phyloP scores from a whole-genome alignment of 2,888 invertebrate genomes.

The Pachydiplax longipennis region DNA sequence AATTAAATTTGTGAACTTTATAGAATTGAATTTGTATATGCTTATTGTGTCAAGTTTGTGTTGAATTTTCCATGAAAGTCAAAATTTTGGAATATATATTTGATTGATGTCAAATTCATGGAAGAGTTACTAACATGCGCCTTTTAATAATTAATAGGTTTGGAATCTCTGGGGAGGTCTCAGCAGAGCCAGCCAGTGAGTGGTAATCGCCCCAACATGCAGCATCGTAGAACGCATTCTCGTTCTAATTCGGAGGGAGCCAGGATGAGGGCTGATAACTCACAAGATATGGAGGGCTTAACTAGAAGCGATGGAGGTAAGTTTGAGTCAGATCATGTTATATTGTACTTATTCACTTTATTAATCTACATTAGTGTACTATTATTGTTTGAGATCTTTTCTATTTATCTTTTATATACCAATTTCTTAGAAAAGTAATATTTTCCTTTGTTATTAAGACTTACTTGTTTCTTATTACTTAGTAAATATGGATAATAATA shows the following conservation, averaged over 20 bases:
- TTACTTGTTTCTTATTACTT: too few relatives aligned
- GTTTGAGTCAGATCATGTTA: background rate
- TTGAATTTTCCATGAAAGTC: too few relatives aligned
- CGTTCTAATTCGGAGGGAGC: slow-evolving; percentile 60
- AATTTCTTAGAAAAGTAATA: too few relatives aligned
- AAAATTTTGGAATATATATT: too few relatives aligned
- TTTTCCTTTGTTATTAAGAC: too few relatives aligned
- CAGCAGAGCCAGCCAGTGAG: slow-evolving; percentile 1
- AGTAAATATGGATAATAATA: too few relatives aligned
- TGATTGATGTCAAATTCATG: too few relatives aligned
- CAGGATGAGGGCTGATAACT: slow-evolving; percentile 58
- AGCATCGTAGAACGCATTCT: slow-evolving; percentile 57
- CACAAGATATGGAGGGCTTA: slow-evolving; percentile 53
- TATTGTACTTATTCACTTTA: background rate
- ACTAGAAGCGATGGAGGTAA: slow-evolving; percentile 50
- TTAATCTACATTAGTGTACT: background rate
- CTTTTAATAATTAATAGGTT: background rate
- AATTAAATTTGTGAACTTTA: too few relatives aligned
- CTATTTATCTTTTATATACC: too few relatives aligned
- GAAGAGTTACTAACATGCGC: too few relatives aligned
- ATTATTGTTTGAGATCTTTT: background rate
- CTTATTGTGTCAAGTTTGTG: too few relatives aligned
- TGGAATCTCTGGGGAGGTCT: slow-evolving; percentile 24
- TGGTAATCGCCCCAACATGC: slow-evolving; percentile 48
- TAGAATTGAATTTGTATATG: too few relatives aligned